phyloP scores from a whole-genome alignment of 2,113 vertebrate genomes.

The Dermatemys mawii region DNA sequence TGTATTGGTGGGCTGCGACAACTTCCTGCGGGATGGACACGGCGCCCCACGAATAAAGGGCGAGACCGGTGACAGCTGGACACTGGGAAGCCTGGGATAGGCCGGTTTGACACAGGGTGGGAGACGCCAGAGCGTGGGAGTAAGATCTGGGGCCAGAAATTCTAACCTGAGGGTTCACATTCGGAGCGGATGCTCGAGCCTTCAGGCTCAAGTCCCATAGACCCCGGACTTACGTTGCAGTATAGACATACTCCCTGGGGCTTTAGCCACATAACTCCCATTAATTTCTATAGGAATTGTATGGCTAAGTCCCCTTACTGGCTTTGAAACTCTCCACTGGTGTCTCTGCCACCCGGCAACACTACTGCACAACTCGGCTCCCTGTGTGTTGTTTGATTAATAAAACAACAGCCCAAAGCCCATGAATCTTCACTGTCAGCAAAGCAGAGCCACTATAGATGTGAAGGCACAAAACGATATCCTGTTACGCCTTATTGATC shows the following conservation, averaged over 20 bases:
- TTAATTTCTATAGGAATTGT: neutral
- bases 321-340: neutral
- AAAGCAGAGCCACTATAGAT: neutral
- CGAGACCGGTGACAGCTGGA: too few relatives aligned
- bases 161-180: neutral
- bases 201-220: neutral
- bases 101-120: neutral
- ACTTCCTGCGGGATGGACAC: too few relatives aligned
- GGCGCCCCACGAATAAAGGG: too few relatives aligned
- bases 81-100: neutral
- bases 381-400: neutral
- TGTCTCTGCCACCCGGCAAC: neutral
- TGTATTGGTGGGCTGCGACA: too few relatives aligned
- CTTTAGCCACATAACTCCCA: neutral
- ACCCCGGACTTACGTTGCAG: neutral
- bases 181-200: neutral
- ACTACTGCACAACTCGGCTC: neutral
- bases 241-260: neutral
- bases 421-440: neutral
- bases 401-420: neutral
- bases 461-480: neutral
- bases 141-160: neutral
- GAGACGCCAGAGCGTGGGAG: too few relatives aligned
- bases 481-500: neutral
- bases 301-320: neutral